Base-by-base conservation (phyloP, 2,888 invertebrate species). In the Hololepta plana region DNA sequence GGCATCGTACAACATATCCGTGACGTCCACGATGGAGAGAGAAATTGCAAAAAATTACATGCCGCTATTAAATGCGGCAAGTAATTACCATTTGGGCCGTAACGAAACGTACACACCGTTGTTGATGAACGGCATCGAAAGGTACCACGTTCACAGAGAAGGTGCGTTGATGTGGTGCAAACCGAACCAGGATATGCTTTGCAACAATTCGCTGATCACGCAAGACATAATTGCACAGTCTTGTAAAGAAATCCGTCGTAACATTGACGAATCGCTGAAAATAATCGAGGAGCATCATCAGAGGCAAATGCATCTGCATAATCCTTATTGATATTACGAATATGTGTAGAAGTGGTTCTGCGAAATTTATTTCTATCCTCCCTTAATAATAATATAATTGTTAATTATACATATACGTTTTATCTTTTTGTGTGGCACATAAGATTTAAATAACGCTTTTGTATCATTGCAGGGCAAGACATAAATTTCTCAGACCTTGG, bases 401-500 rank as follows among this genome's bases (percentile, higher is more conserved):
- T n/a, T n/a, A n/a, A n/a, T n/a, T n/a, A n/a, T n/a, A n/a, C n/a
- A n/a, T n/a, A n/a, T n/a, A n/a, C n/a, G 16, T 26, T 16, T 24
- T 12, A 15, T 27, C 26, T 32, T 27, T 27, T 32, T 34, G 16
- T 32, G 24, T 34, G n/a, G n/a, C n/a, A n/a, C n/a, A n/a, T n/a
- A n/a, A n/a, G n/a, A n/a, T n/a, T n/a, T n/a, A n/a, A n/a, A n/a
- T n/a, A n/a, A n/a, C n/a, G n/a, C n/a, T n/a, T n/a, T n/a, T n/a
- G n/a, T n/a, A n/a, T n/a, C n/a, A 38, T 49, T 50, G 45, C 45
- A 50, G 50, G 43, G 35, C 42, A 41, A 43, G 47, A 47, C 40
- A 44, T 47, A 51, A 50, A 46, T 48, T 44, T 43, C 39, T 43
- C 47, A 49, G 45, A 44, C 42, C 41, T 36, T 46, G 47, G 43